These are phyloP conservation scores for Strigamia crassipes DNA, from an alignment of 2,888 invertebrate species.

Conservation along the genomic window DNA sequence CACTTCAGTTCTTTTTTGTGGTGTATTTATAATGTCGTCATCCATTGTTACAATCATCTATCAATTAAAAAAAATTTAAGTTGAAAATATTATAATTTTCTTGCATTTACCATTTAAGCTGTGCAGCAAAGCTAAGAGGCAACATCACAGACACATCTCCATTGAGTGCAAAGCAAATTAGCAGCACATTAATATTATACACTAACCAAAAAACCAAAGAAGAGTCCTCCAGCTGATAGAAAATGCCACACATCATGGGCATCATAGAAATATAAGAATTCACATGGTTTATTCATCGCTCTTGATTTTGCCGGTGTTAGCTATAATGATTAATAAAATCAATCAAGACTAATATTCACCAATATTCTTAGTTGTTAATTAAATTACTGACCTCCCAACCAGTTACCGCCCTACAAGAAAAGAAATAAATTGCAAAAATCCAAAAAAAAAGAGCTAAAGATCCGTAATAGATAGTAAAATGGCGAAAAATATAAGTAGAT, in stretches of 20 bases:
- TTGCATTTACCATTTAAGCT: too few relatives aligned
- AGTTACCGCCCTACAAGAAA: constrained; percentile 55
- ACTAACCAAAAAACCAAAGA: constrained; percentile 62
- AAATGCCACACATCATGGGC: constrained; percentile 79
- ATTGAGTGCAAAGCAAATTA: neutral
- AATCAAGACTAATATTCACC: neutral
- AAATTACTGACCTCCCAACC: neutral
- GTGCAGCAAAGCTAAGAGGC: too few relatives aligned
- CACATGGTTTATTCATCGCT: constrained; percentile 72
- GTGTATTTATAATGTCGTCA: constrained; percentile 72
- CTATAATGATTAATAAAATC: constrained; percentile 57
- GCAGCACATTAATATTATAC: too few relatives aligned
- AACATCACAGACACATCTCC: too few relatives aligned
- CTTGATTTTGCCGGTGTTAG: constrained; percentile 76
- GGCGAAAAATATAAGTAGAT: neutral
- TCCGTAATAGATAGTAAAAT: constrained; percentile 69
- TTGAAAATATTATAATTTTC: too few relatives aligned
- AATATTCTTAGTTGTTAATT: constrained; percentile 36
- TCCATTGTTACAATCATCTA: constrained; percentile 73
- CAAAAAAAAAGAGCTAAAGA: constrained; percentile 69
- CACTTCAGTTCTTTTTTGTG: constrained; percentile 72
- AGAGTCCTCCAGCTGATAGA: constrained; percentile 61
- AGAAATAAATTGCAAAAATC: constrained; percentile 72
- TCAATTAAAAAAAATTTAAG: constrained; percentile 45
- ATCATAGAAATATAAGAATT: constrained; percentile 73